Conservation (phyloP, 2,888 invertebrate genomes). For the Callinectes sapidus region DNA sequence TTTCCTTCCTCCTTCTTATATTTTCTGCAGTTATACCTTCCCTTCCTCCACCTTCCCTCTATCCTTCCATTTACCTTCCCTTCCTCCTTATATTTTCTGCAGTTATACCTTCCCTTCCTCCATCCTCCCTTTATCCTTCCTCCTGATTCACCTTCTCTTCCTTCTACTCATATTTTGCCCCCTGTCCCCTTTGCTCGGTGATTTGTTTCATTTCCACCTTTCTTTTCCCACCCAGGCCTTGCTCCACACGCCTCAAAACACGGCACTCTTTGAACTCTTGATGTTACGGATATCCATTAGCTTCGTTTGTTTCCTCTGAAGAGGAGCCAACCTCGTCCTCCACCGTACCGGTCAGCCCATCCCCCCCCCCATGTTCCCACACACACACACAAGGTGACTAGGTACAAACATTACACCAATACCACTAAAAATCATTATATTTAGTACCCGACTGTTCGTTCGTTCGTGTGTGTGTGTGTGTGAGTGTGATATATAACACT, state of each 20-base stretch:
- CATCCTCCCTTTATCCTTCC: not conserved
- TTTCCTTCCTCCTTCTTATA: not conserved
- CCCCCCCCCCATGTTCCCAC: not conserved
- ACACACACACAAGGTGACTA: not conserved
- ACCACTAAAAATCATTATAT: not conserved
- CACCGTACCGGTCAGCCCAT: not conserved
- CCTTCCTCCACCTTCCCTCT: not conserved
- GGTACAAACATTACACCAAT: not conserved
- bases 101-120: not conserved
- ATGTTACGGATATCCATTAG: not conserved
- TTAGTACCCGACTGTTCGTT: no score
- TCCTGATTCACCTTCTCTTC: not conserved
- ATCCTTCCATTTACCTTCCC: no score
- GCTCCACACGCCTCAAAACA: not conserved
- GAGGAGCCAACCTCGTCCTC: not conserved
- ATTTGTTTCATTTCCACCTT: not conserved
- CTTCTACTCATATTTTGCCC: not conserved
- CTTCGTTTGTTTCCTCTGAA: conserved; percentile 8
- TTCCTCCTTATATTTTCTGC: not conserved
- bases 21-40: not conserved
- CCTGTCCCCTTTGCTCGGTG: not conserved
- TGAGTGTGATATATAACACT: no score
- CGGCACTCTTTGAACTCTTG: not conserved
- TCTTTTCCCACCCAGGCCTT: not conserved
- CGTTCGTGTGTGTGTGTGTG: no score